Base-by-base conservation (phyloP, 2,113 vertebrate species). In the Alaudala cheleensis region DNA sequence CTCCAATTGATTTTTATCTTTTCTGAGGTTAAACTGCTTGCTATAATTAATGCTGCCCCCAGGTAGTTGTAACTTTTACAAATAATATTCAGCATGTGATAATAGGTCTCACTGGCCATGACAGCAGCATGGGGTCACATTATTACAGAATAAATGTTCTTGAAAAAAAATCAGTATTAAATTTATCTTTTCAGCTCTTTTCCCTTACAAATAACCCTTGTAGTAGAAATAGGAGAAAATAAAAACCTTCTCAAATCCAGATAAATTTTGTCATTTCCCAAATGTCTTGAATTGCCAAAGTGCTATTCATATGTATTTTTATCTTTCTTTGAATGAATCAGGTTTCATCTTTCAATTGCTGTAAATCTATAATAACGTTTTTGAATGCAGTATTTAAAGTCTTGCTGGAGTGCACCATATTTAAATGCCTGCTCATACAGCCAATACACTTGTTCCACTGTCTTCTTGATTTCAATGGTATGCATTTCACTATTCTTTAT, bases 11-110 rank as follows among this genome's bases (percentile, higher is more conserved):
- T 94, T 81, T 23, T 94, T 93, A 91, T 84, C 22, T 86, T 92
- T 92, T 84, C 77, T 50, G 33, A 73, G 85, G 53, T 84, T 91
- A 86, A 95, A 84, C 49, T 49, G n/a, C 77, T 78, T 93, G 51
- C 73, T 91, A 64, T 78, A 95, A 89, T 96, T 95, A 91, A 91
- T 89, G 44, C 49, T 91, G 44, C 51, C 72, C 39, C 76, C 47
- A 88, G 80, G 67, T 96, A 92, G 71, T 12, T 90, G 50, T 50
- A 92, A 86, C 44, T 81, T 92, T 71, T 89, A 89, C 86, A 95
- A 93, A 81, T 91, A 93, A 60, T 77, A 72, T 92, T 87, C 96
- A 91, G 81, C 44, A 29, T 81, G 86, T 88, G 60, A 94, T 94
- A 88, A 78, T 78, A 78, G 77, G 77, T 92, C 89, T 96, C 81